Conservation (phyloP, 1,140 invertebrate genomes). For the Physella acuta region DNA sequence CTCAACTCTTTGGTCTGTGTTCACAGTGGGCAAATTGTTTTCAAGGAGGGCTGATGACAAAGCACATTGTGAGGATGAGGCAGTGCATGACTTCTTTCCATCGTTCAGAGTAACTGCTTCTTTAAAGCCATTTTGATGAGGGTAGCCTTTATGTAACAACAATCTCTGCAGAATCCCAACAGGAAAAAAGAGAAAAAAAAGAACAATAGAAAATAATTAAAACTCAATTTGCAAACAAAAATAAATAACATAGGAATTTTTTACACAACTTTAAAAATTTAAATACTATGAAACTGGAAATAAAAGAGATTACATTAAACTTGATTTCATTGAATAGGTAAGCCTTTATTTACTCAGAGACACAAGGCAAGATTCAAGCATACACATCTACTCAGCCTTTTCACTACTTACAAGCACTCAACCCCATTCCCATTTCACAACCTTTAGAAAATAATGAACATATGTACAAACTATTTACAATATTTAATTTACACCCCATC, state of each 20-base stretch:
- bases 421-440: background rate
- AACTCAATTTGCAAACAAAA: background rate
- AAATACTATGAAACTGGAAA: too few species aligned
- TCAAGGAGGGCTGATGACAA: background rate
- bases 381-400: too few species aligned
- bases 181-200: conserved; percentile 6
- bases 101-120: background rate
- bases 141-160: conserved; percentile 24
- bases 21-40: background rate
- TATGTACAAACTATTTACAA: background rate
- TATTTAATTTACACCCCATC: background rate
- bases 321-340: too few species aligned
- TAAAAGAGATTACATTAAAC: too few species aligned
- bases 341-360: too few species aligned
- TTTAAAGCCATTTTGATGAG: conserved; percentile 17
- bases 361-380: too few species aligned
- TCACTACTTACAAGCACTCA: background rate
- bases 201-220: conserved; percentile 2
- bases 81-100: background rate
- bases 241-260: too few species aligned
- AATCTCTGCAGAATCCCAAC: conserved; percentile 3
- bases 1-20: background rate
- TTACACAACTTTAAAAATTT: too few species aligned
- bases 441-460: background rate
- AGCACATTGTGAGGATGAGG: background rate